Evolutionary conservation across 2,113 vertebrate species (phyloP), one percentile per base, ranked within the genome.

Genomic region (Salminus brasiliensis): DNA sequence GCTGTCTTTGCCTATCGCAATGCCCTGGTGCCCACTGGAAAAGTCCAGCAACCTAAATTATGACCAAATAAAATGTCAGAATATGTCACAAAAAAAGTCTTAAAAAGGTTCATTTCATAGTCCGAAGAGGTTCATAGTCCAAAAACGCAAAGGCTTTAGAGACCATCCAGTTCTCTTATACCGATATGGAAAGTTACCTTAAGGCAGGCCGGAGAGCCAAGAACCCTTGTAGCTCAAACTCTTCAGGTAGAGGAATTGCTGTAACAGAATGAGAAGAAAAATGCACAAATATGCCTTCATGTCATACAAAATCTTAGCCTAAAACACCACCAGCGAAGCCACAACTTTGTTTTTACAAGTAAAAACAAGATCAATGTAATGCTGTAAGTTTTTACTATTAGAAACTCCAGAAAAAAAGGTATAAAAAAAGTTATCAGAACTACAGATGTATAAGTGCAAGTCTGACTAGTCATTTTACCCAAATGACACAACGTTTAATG

Each of bases 221-320:
- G 90, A 99, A 99, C 57, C 98, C 98, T 89, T 99, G 98, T 78
- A 99, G 88, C 84, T 99, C 98, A 94, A 98, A 99, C 88, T 99
- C 98, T 86, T 99, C 98, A 34, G 98, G 97, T 90, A 99, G 95
- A 0, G 98, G 98, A 27, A 90, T 94, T 72, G 90, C 97, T 99
- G 88, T 11, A 80, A 75, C 66, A 87, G 13, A 82, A 69, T 75
- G 30, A 74, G 47, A 60, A 11, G 76, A n/a, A 16, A 5, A n/a
- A 21, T 68, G n/a, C 34, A 34, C 2, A n/a, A n/a, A n/a, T n/a
- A n/a, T n/a, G n/a, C n/a, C n/a, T n/a, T n/a, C n/a, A n/a, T n/a
- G n/a, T n/a, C n/a, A n/a, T n/a, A n/a, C n/a, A n/a, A n/a, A n/a
- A n/a, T n/a, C n/a, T n/a, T n/a, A n/a, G n/a, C n/a, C n/a, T n/a